Base-by-base conservation (phyloP, 2,113 vertebrate genomes). In the Columbina picui region DNA sequence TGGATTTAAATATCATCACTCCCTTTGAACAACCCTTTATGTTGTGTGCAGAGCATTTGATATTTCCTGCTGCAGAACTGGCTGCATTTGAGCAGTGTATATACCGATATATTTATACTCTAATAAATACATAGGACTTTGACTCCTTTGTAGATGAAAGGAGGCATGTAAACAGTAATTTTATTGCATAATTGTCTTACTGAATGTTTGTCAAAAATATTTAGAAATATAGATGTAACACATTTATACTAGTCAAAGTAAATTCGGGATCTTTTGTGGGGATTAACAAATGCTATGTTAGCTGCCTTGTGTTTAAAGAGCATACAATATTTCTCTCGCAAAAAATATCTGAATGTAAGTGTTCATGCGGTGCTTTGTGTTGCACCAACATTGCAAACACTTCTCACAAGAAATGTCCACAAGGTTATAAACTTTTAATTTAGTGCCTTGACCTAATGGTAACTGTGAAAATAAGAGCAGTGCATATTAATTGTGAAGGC, bases 141-240 rank as follows among this genome's bases (percentile, higher is more conserved):
- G 45, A 49, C 1, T 25, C 12, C 26, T 92, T 74, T 94, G 57
- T 85, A 78, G 88, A 69, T 89, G 45, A 94, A 93, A 93, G 68
- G 32, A 94, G 27, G 34, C 32, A 63, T 85, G 63, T 81, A 93
- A 87, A 92, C 92, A 90, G 78, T 78, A 91, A 89, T 90, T 84
- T 70, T 45, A 74, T 78, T 55, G 70, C 32, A 19, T 79, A 73
- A 84, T 95, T 94, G 82, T 87, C 50, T 78, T 64, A 36, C 53
- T 87, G 85, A 93, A 38, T 74, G 20, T 63, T 92, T 89, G 39
- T 23, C 6, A 18, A 55, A n/a, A 41, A 60, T 63, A 25, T 45
- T 76, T 61, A 70, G n/a, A 63, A 55, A 22, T 18, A 19, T 63
- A 64, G 78, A 68, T 69, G 27, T 64, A 74, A 23, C 70, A 67